Evolutionary conservation across 37 sponge, comb jelly and placozoan species (phyloP).

Genomic region (Aplysina aerophoba): DNA sequence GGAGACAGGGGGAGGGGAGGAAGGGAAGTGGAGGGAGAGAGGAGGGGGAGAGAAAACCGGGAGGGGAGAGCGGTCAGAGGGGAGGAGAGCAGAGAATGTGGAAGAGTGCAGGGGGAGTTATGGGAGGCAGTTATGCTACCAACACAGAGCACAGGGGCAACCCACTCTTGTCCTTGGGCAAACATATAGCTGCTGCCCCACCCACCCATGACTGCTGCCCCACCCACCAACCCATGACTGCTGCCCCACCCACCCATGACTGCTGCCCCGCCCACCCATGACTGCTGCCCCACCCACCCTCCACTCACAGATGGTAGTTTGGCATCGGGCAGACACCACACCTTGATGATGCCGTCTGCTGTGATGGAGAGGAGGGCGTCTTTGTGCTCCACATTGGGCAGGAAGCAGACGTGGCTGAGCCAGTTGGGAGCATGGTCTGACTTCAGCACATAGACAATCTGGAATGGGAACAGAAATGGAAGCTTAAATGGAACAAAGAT

Average conservation of each 20-base stretch:
- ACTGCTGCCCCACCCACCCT: neutral
- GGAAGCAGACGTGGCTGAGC: conserved; percentile 60
- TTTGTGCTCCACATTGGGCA: conserved; percentile 62
- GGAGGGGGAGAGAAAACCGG: neutral
- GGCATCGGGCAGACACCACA: conserved; percentile 47
- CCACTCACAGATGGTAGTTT: neutral
- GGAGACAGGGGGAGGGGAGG: neutral
- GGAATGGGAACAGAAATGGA: neutral
- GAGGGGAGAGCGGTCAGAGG: neutral
- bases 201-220: neutral
- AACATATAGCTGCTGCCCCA: too few relatives aligned
- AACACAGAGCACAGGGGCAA: too few relatives aligned
- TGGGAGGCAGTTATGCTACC: neutral
- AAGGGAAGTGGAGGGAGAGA: neutral
- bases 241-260: neutral
- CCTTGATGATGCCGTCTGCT: conserved; percentile 71
- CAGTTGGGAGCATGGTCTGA: conserved; percentile 69
- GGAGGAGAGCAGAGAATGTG: neutral
- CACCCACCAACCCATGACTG: neutral
- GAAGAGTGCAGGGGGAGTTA: neutral
- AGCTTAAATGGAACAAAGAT: too few relatives aligned
- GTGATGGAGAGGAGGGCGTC: conserved; percentile 69
- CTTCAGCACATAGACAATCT: conserved; percentile 48
- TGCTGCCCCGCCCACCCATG: neutral
- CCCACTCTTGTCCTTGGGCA: neutral